A percentile compares a stretch with the other conserved stretches of the same genome.
phyloP scores from a whole-genome alignment of 2,113 vertebrate genomes.

The Corvus hawaiiensis region DNA sequence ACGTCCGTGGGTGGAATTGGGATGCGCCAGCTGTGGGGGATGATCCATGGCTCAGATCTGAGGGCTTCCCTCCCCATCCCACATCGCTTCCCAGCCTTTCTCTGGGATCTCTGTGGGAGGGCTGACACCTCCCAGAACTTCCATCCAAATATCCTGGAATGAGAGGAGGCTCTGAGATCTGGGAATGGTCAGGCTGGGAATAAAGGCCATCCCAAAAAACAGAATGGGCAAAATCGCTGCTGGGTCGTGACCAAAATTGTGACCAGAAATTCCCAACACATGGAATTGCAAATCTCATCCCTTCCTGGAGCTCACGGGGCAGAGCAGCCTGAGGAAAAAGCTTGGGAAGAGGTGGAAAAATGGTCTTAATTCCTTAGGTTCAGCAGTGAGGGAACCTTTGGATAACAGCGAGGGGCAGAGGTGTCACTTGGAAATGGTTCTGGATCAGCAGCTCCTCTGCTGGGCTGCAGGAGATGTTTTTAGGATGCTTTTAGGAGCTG shows the following conservation, averaged over 20 bases:
- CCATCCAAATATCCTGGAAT: neutral
- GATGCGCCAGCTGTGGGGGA: neutral
- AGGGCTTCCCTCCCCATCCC: neutral
- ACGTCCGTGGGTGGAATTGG: neutral
- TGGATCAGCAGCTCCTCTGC: neutral
- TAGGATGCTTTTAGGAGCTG: neutral
- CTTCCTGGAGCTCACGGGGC: neutral
- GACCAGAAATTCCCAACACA: neutral
- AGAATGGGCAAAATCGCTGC: neutral
- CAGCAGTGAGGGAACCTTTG: neutral
- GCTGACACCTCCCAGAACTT: neutral
- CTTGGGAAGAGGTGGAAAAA: neutral
- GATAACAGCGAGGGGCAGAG: neutral
- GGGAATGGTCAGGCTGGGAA: neutral
- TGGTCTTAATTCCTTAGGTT: neutral
- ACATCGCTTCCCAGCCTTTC: neutral
- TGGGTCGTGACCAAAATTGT: neutral
- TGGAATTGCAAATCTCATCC: neutral
- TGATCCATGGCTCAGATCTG: neutral
- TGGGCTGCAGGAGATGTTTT: neutral
- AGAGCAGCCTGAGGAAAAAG: neutral
- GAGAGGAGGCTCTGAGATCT: neutral
- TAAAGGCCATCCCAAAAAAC: neutral
- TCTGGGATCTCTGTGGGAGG: neutral
- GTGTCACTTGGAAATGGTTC: neutral